Conservation (phyloP, 2,888 invertebrate genomes). For the Caenorhabditis auriculariae region DNA sequence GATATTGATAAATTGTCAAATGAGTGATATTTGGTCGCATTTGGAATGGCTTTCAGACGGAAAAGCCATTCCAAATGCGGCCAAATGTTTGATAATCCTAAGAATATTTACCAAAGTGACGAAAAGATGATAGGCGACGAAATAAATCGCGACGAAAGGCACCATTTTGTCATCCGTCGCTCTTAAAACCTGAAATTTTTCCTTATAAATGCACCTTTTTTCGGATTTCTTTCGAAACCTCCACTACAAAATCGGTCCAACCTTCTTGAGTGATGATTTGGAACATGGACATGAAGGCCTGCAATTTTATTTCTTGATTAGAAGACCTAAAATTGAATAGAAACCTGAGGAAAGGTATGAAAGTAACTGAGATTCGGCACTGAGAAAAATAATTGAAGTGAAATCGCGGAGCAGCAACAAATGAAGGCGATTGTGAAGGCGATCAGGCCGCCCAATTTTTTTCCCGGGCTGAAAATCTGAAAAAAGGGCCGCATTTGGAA, state of each 20-base stretch:
- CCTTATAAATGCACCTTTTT: background rate
- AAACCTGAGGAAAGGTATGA: constrained; percentile 91
- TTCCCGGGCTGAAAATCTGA: constrained; percentile 78
- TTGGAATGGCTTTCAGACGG: too few species aligned
- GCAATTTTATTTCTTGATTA: constrained; percentile 21
- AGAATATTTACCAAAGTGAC: constrained; percentile 78
- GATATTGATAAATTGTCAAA: background rate
- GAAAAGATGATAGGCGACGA: constrained; percentile 96
- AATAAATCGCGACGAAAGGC: constrained; percentile 86
- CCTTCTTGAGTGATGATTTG: constrained; percentile 99
- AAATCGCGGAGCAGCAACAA: constrained; percentile 96
- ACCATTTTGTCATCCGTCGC: constrained; percentile 45
- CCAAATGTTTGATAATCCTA: too few species aligned
- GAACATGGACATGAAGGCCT: constrained; percentile 99
- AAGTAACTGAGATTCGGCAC: constrained; percentile 91
- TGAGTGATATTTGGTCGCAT: too few species aligned
- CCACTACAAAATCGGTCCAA: constrained; percentile 99
- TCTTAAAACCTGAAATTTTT: too few species aligned
- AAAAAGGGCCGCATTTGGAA: constrained; percentile 68
- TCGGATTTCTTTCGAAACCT: constrained; percentile 87
- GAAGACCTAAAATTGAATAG: background rate
- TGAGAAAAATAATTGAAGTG: constrained; percentile 97
- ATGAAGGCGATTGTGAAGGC: constrained; percentile 98
- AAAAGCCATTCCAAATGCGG: background rate
- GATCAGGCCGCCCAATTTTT: constrained; percentile 94